Evolutionary conservation across 2,797 vertebrate genomes (phyloP), one percentile per base, ranked within the genome.

Genomic region (Tangara arthus): DNA sequence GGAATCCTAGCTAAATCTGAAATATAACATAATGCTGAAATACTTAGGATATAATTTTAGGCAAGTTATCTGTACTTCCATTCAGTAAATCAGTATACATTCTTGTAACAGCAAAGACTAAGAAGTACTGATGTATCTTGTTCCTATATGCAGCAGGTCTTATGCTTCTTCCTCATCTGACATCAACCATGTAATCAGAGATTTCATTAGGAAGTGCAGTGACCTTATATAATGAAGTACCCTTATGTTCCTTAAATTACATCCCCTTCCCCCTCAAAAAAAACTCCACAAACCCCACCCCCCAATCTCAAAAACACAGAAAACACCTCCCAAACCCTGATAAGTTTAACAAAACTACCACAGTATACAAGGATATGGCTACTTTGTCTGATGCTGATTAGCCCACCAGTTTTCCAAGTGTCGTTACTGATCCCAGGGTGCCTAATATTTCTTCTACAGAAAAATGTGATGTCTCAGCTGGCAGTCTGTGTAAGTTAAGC

Each of bases 261-360:
- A 30, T 20, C 1, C 4, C 15, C 10, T 34, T 41, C 6, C 2
- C 15, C 6, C 15, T 44, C 12, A 2, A 49, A 24, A 28, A 68
- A n/a, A 64, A 19, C 4, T 30, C 14, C 9, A 15, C 9, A 60
- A 52, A 44, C 3, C 8, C 14, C 4, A 11, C 2, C 8, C 14
- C 17, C 6, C 19, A 57, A 27, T 2, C 21, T 34, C 39, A 78
- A 24, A 59, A 66, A 0, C 21, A 52, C 20, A 50, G 9, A 52
- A 57, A 39, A 66, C 12, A 5, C 0, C 1, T 6, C 46, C n/a
- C 11, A 49, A 49, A 23, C 17, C 16, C 24, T 17, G 14, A 4
- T 14, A 55, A 37, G 5, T 47, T 72, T 60, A 53, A 26, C 2
- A 55, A 73, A 47, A 23, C 23, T 50, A 21, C 7, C 12, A 8